Base-by-base conservation (phyloP, 1,140 invertebrate genomes). In the Musca domestica region DNA sequence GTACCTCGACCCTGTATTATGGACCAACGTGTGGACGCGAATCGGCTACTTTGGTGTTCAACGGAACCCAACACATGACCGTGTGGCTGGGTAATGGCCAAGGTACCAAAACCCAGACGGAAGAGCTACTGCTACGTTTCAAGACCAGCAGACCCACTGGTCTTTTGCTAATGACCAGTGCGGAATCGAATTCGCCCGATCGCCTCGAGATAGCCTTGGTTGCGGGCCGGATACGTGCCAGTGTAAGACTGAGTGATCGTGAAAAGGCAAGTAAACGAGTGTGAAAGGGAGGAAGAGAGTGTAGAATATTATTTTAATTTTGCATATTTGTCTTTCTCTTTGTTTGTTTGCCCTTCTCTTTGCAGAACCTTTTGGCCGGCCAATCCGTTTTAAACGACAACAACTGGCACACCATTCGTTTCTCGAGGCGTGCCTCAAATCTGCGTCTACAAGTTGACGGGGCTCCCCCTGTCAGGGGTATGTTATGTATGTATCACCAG, bases 11-110 rank as follows among this genome's bases (percentile, higher is more conserved):
- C 0, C 86, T 90, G 69, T 98, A 91, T 79, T 92, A 90, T 0
- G 97, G 97, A 47, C 91, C 93, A 0, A 96, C 91, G 2, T 99
- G 97, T 85, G 92, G 92, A 64, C 89, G 95, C 86, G 95, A 95
- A 79, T 92, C 95, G 17, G 89, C 92, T 12, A 96, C 92, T 3
- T 84, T 98, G 51, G 91, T 87, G 74, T 90, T 96, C 75, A 95
- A 97, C 77, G 95, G 95, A 15, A 90, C 90, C 15, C 93, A 98
- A 78, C 92, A 94, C 74, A 86, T 95, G 81, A 89, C 89, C 20
- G 88, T 95, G 12, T 85, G 89, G 15, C 85, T 96, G 81, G 78
- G 76, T 54, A 81, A 80, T 63, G 89, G 91, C 2, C 87, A 92
- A 25, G 91, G 94, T 67, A 90, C 91, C 65, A 86, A 88, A 67